Percentiles rank a stretch among this genome's conserved stretches.
These are phyloP conservation scores for Drosophila pseudotakahashii DNA, from an alignment of 2,888 invertebrate species.

Conservation along the genomic window DNA sequence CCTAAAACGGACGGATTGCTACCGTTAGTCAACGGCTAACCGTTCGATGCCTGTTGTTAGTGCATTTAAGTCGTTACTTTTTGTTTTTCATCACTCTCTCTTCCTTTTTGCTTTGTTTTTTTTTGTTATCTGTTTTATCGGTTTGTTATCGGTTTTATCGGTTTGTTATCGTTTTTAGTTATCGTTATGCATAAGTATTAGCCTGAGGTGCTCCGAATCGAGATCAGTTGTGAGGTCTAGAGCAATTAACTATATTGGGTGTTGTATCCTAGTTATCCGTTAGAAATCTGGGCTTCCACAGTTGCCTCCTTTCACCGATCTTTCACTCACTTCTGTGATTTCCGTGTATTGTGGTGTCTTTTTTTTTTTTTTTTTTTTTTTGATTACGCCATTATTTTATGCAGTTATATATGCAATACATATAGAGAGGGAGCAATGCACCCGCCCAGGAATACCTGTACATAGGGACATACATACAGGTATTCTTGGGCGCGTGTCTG, in stretches of 20 bases:
- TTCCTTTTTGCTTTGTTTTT: not conserved
- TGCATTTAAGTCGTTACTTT: slow-evolving; percentile 22
- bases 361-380: slow-evolving; percentile 35
- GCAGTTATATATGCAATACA: slow-evolving; percentile 40
- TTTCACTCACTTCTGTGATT: slow-evolving; percentile 10
- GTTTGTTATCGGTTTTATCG: not conserved
- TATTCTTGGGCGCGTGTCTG: slow-evolving; percentile 14
- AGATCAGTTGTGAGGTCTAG: slow-evolving; percentile 42
- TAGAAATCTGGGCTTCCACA: slow-evolving; percentile 12
- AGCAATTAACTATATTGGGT: slow-evolving; percentile 21
- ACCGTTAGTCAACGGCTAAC: slow-evolving; percentile 39
- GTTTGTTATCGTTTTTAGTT: slow-evolving; percentile 1
- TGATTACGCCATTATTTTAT: slow-evolving; percentile 57
- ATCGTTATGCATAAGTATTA: slow-evolving; percentile 40
- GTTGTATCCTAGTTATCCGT: slow-evolving; percentile 15
- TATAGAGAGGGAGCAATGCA: slow-evolving; percentile 17
- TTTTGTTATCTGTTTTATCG: no score
- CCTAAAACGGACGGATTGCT: slow-evolving; percentile 49
- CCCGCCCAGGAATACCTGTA: slow-evolving; percentile 9
- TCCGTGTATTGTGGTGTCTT: slow-evolving; percentile 1
- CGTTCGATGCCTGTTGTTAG: slow-evolving; percentile 46
- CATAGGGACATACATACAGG: not conserved
- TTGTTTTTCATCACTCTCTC: slow-evolving; percentile 9
- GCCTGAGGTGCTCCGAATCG: slow-evolving; percentile 46
- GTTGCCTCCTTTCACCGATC: slow-evolving; percentile 12